phyloP scores from a whole-genome alignment of 1,140 invertebrate species.

The Scaptomyza montana region DNA sequence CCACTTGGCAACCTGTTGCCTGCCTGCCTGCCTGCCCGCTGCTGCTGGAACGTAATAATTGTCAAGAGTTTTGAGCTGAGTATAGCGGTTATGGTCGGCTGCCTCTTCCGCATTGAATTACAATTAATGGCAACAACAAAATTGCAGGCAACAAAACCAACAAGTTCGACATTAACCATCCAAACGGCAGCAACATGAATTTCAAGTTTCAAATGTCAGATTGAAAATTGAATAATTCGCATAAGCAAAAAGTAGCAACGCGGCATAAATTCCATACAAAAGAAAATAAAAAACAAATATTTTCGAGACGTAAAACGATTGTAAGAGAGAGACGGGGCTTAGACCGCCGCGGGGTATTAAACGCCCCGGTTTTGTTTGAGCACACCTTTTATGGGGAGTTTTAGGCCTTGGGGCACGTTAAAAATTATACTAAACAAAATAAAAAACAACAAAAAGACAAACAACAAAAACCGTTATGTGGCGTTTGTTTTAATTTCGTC shows the following conservation, averaged over 20 bases:
- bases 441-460: constrained; percentile 11
- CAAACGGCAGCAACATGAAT: constrained; percentile 41
- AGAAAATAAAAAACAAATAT: constrained; percentile 46
- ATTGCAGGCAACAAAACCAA: constrained; percentile 35
- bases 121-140: constrained; percentile 62
- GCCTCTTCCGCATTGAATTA: constrained; percentile 70
- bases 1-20: constrained; percentile 57
- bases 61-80: constrained; percentile 52
- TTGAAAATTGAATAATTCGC: constrained; percentile 49
- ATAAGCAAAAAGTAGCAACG: constrained; percentile 33
- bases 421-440: constrained; percentile 39
- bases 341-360: constrained; percentile 46
- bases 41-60: constrained; percentile 42
- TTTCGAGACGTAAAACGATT: neutral
- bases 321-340: constrained; percentile 9
- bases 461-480: constrained; percentile 50
- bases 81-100: constrained; percentile 54
- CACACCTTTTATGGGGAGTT: constrained; percentile 55
- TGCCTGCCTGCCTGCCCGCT: too few relatives aligned
- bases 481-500: constrained; percentile 54
- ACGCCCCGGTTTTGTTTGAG: constrained; percentile 58
- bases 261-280: constrained; percentile 32
- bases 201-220: constrained; percentile 77
- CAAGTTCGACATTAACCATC: constrained; percentile 22
- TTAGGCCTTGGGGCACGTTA: constrained; percentile 49